A percentile compares a stretch with the other conserved stretches of the same genome.
These are phyloP conservation scores for Lepetodrilus schrolli DNA, from an alignment of 2,888 invertebrate species.

Conservation along the genomic window DNA sequence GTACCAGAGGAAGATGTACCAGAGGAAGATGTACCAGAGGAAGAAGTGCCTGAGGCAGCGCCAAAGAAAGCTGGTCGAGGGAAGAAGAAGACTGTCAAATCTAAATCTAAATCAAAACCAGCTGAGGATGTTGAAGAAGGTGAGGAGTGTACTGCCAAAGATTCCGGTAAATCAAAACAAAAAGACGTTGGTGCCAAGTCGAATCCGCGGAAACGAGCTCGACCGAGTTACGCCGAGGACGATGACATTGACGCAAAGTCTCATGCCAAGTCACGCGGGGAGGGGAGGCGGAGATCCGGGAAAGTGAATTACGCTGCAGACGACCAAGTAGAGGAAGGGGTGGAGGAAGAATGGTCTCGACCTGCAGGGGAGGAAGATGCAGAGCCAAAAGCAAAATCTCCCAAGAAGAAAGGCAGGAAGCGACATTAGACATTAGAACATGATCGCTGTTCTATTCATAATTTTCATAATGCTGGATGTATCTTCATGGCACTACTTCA, in stretches of 20 bases:
- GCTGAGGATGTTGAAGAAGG: constrained; percentile 28
- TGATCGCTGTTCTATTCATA: not conserved
- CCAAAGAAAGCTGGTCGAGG: not conserved
- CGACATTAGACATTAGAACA: not conserved
- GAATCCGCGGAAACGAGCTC: not conserved
- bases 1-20: constrained; percentile 19
- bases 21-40: constrained; percentile 18
- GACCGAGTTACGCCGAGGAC: not conserved
- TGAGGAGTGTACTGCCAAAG: too few species aligned
- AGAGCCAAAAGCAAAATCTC: not conserved
- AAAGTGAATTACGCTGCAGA: constrained; percentile 23
- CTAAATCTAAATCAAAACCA: constrained; percentile 6
- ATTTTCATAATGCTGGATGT: too few species aligned
- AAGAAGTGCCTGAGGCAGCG: not conserved
- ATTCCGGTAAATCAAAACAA: not conserved
- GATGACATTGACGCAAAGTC: not conserved
- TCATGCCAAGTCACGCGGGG: not conserved
- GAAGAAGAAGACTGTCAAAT: not conserved
- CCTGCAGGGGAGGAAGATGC: constrained; percentile 23
- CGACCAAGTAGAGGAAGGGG: constrained; percentile 29
- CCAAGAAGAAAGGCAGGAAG: constrained; percentile 10
- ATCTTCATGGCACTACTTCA: too few species aligned
- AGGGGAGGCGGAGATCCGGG: not conserved
- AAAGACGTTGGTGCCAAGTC: not conserved
- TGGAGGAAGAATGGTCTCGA: constrained; percentile 10